Base-by-base conservation (phyloP, 2,797 vertebrate genomes). In the Arrhamphus sclerolepis region DNA sequence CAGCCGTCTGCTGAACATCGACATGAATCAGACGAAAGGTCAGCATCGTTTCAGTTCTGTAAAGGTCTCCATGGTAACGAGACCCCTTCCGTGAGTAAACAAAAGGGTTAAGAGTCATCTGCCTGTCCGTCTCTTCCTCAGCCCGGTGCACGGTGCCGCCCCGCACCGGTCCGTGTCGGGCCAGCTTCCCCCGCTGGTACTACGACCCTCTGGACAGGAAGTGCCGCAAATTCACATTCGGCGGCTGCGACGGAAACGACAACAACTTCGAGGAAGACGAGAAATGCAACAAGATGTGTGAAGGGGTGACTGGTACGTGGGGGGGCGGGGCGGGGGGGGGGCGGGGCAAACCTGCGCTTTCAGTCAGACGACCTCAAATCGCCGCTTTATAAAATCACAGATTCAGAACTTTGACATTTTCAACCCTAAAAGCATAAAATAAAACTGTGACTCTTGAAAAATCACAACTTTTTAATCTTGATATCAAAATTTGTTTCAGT, bases 151-250 rank as follows among this genome's bases (percentile, higher is more conserved):
- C 94, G 0, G 93, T 95, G 24, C 76, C 93, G 40, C 96, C 94
- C 17, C 71, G 75, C 16, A 94, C 93, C 0, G 96, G 96, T 0
- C 79, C 80, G 0, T 98, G 97, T 57, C 84, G 91, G 0, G 94
- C 95, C 0, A 92, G 78, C 66, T 87, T 92, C 56, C 44, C 75
- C 0, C 93, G 90, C 64, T 98, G 94, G 95, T 98, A 93, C 87
- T 98, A 96, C 56, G 91, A 97, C 83, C 95, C 96, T 0, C 84
- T 92, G 73, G 61, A 66, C 1, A 81, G 66, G 47, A 87, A 74
- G 64, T 98, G 97, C 1, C 75, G 80, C 24, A 80, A 71, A 17
- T 98, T 98, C 83, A 96, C 91, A n/a, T 98, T 88, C 0, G 96
- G 97, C 0, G 97, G 97, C 59, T 98, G 97, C 29, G 61, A 88